Evolutionary conservation across 2,113 vertebrate genomes (phyloP), one percentile per base, ranked within the genome.

Genomic region (Thunnus thynnus): DNA sequence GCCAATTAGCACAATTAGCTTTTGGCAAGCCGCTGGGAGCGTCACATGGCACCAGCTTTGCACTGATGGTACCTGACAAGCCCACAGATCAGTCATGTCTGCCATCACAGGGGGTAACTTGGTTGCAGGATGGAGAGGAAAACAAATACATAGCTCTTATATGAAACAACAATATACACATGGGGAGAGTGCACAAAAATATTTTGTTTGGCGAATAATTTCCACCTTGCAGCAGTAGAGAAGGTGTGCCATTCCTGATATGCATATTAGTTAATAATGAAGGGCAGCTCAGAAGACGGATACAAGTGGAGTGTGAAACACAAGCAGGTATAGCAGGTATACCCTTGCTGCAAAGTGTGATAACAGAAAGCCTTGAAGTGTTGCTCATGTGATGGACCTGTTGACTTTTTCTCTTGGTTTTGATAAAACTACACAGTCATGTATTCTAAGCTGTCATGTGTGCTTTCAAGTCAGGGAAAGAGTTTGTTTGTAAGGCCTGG

Each of bases 1-100:
- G 83, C 93, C 96, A 96, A 97, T 97, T 97, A 97, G 94, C 89
- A 92, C 90, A 96, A 96, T 96, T 96, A 95, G 92, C 92, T 95
- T 95, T 95, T 92, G 92, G 87, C 91, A 96, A 93, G 90, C 89
- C 87, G 84, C 88, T 86, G 84, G 91, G 91, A 86, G 86, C 77
- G 93, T 96, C 95, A 96, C 95, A 96, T 92, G 93, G 91, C 92
- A 95, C 92, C 89, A 91, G 89, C 89, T 94, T 95, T 95, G 90
- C 82, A 89, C 87, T 95, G 95, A 96, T 95, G 90, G 58, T 94
- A 91, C 91, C 92, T 93, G 95, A 95, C 94, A 96, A 92, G 89
- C 82, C 84, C 52, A 66, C 72, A 92, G 90, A 95, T 92, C 88
- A 88, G 76, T 92, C 85, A 88, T 88, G 90, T 87, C 84, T 89